Evolutionary conservation across 2,888 invertebrate genomes (phyloP), one percentile per base, ranked within the genome.

Genomic region (Eucriotettix oculatus): DNA sequence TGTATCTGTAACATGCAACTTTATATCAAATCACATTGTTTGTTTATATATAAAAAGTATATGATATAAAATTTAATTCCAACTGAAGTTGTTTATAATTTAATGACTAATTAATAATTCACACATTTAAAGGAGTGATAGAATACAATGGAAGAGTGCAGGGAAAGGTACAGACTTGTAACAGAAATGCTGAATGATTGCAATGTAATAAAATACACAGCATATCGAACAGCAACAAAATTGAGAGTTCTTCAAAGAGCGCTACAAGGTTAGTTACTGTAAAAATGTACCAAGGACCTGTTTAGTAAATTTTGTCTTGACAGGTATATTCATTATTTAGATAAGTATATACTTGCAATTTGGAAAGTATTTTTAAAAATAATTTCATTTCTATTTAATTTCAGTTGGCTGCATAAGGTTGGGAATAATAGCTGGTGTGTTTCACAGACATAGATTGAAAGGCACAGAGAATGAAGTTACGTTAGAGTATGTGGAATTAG

Each of bases 161-260:
- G 29, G 29, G 3, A 29, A 29, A 29, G 29, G 29, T 29, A 29
- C 29, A 29, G 29, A 7, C 29, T 29, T 29, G 29, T 29, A 29
- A 14, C 48, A 14, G 57, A 78, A 64, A 73, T 75, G 52, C 71
- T 86, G 41, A 78, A 82, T 65, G 81, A 81, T 61, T 84, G 81
- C 67, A 83, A 86, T 68, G 79, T 77, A 56, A 84, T 90, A 62
- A 84, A 84, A 69, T 89, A 87, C 73, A 82, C 84, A 64, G 82
- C 83, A 3, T 90, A 90, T 69, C 79, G 88, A 65, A 81, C 87
- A 62, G 88, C 89, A 16, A 79, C 84, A 64, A 90, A 90, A 74
- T 76, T 85, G 65, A 73, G 80, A 64, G 75, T 79, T 60, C 69
- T 85, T 56, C 84, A 85, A 69, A 78, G 77, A 65, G 74, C 80